phyloP scores from a whole-genome alignment of 2,113 vertebrate genomes.

The Acanthisitta chloris region DNA sequence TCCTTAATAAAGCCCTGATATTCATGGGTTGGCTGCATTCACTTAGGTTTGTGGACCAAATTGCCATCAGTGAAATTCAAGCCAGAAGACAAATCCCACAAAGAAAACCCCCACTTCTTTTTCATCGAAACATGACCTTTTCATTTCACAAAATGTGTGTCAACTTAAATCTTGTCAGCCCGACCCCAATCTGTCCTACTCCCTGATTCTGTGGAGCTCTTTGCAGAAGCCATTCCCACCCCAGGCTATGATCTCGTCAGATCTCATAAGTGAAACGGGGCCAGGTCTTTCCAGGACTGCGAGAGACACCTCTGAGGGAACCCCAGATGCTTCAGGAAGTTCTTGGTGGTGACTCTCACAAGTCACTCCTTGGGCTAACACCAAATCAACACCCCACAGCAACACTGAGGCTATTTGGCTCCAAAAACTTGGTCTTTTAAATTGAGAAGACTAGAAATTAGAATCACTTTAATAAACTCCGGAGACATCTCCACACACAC shows the following conservation, averaged over 20 bases:
- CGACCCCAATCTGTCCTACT: slow-evolving; percentile 66
- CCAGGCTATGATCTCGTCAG: slow-evolving; percentile 26
- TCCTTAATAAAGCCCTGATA: background rate
- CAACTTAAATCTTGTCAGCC: slow-evolving; percentile 48
- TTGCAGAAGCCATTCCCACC: slow-evolving; percentile 5
- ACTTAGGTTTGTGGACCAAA: background rate
- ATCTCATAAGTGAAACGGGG: background rate
- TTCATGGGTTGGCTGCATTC: background rate
- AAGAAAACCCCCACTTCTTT: background rate
- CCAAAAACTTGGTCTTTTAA: background rate
- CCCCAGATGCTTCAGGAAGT: background rate
- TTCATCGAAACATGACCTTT: slow-evolving; percentile 55
- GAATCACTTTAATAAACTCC: background rate
- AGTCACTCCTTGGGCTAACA: fast-evolving
- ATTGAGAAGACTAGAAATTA: background rate
- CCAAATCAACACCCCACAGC: background rate
- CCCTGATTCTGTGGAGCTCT: background rate
- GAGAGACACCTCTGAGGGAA: slow-evolving; percentile 14
- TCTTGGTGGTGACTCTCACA: background rate
- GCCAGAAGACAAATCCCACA: background rate
- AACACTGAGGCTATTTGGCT: background rate
- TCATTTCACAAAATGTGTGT: slow-evolving; percentile 12
- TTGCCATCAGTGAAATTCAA: background rate
- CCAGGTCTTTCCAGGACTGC: background rate
- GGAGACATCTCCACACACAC: background rate